Evolutionary conservation across 2,113 vertebrate species (phyloP), one percentile per base, ranked within the genome.

Genomic region (Spermophilus dauricus): DNA sequence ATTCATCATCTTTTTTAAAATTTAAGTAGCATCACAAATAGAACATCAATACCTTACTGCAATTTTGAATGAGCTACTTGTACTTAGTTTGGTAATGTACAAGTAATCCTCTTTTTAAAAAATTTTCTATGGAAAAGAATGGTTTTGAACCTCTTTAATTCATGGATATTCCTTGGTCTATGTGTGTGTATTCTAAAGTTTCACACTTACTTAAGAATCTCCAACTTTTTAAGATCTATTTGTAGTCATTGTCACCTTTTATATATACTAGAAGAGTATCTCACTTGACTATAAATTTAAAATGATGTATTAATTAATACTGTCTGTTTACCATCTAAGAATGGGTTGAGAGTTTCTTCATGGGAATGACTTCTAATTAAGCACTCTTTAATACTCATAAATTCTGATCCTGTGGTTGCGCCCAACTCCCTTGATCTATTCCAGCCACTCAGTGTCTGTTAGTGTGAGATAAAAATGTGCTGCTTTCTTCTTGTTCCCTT

Each of bases 401-500:
- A 70, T 75, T 87, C 65, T 72, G 95, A 96, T 97, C 89, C n/a
- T 95, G 26, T 39, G 65, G 93, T 96, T 92, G 67, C 84, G 82
- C 97, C 96, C 94, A 93, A 96, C 96, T 95, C 51, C 73, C 75
- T 97, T 97, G 94, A 97, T 98, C 98, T 97, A 22, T 97, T 95
- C 58, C 30, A 80, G 88, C 95, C 93, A 56, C 32, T 82, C 96
- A 80, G 69, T 51, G 56, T 81, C 98, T 95, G 91, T 93, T 96
- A 90, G 96, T 88, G 2, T 28, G 61, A 96, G 97, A 98, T 98
- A 98, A 98, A 58, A 88, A 89, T 65, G 73, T 87, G 58, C 94
- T 91, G 86, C 91, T 65, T 90, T 97, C 97, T 91, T 61, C 63
- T 93, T 39, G 34, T 91, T 94, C 91, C 95, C 65, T 77, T 63